Percentiles rank a stretch among this genome's conserved stretches.
Evolutionary conservation across 2,113 vertebrate species (phyloP).

Genomic region (Myrmecobius fasciatus): DNA sequence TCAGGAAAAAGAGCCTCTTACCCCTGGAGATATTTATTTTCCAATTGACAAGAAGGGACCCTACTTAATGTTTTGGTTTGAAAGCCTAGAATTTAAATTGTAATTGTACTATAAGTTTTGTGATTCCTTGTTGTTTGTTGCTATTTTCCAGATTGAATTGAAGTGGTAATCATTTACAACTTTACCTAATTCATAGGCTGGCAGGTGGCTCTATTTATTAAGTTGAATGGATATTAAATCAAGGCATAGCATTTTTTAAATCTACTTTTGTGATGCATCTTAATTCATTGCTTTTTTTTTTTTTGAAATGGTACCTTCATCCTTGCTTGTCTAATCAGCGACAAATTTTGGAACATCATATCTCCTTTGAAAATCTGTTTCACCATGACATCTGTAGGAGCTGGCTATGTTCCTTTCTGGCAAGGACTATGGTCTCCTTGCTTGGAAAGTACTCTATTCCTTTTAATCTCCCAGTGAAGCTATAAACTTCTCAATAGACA

Average conservation of each 20-base stretch:
- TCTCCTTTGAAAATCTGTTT: conserved; percentile 41
- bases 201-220: neutral
- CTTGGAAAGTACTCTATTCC: conserved; percentile 25
- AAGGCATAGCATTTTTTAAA: neutral
- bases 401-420: conserved; percentile 57
- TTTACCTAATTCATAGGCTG: conserved; percentile 13
- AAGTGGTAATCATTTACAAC: conserved; percentile 22
- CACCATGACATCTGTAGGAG: conserved; percentile 46
- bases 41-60: neutral
- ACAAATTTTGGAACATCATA: conserved; percentile 38
- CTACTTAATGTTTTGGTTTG: conserved; percentile 15
- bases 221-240: conserved; percentile 3
- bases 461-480: conserved; percentile 57
- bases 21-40: neutral
- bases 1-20: neutral
- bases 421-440: conserved; percentile 45
- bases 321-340: conserved; percentile 39
- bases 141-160: conserved; percentile 5
- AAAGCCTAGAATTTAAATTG: neutral
- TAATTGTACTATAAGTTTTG: neutral
- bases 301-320: conserved; percentile 18
- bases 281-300: conserved; percentile 9
- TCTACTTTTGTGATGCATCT: neutral
- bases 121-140: neutral
- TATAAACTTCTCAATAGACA: conserved; percentile 64